Evolutionary conservation across 1,140 invertebrate genomes (phyloP), one percentile per base, ranked within the genome.

Genomic region (Lepidurus couesii): DNA sequence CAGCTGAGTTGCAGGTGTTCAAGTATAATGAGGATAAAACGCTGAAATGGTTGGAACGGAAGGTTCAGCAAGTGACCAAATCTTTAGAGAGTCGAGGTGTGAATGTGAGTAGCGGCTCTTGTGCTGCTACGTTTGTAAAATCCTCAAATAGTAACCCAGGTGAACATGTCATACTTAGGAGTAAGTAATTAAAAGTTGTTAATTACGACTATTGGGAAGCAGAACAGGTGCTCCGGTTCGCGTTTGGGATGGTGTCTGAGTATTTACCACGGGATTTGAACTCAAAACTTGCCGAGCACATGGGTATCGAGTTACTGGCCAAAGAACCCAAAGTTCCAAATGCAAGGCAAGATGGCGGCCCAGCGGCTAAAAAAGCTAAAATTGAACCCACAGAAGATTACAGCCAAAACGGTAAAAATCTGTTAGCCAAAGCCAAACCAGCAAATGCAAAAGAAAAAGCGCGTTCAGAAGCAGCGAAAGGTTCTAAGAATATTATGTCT

Each of bases 401-500:
- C 13, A 65, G 53, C n/a, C 53, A 65, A 21, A 65, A 10, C 53
- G 21, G 13, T 16, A 65, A 65, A 65, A 65, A 65, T 21, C 53
- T 7, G 8, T 10, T 65, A 65, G 13, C 53, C 16, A 65, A 65
- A 65, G 16, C 53, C 21, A 65, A 65, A 65, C 16, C 53, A 9
- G 13, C 21, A n/a, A 65, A 21, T 65, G 53, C 53, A 65, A 65
- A 65, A 65, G 53, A 65, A 9, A 65, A 65, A 65, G 53, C 53
- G n/a, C 53, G 53, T 16, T 65, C 53, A 65, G 53, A 65, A 65
- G 53, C 53, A 13, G 53, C 53, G 13, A 65, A 65, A 65, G 53
- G 53, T n/a, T 65, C 53, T 21, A 65, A 65, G 53, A 65, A 16
- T 21, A 65, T 65, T 65, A 65, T 65, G 53, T 65, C 53, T n/a